Evolutionary conservation across 2,888 invertebrate genomes (phyloP), one percentile per base, ranked within the genome.

Genomic region (Drosophila atripex): DNA sequence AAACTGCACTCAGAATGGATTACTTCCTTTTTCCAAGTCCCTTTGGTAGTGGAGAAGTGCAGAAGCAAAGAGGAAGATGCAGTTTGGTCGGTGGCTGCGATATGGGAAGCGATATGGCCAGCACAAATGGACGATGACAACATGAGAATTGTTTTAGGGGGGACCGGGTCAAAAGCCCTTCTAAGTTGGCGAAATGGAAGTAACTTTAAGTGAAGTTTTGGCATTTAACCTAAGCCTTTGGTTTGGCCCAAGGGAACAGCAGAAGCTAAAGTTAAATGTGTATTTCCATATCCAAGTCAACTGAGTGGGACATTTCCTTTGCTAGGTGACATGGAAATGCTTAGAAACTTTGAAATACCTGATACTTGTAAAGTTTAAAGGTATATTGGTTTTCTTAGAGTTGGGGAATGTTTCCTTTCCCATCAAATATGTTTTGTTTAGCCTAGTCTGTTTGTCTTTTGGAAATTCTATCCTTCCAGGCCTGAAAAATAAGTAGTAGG

Each of bases 1-100:
- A 88, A 88, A 84, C 83, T 86, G 78, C 85, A 72, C 76, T 69
- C 70, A 86, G 87, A 88, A 84, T 88, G 84, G 88, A 84, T 88
- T 88, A 86, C 88, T 84, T 84, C 84, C 84, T 84, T 71, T 82
- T 23, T 51, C 41, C 49, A 46, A 59, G 47, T 52, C 71, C 61
- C 69, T 70, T 49, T 23, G 50, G 63, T 56, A 11, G 39, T 41
- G 39, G 52, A 51, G 54, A 56, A 64, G 28, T 6, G 12, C 14
- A 6, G 41, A 30, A 9, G 23, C 6, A 50, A 46, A 21, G 38
- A 45, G 28, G 43, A 30, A 52, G 49, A 41, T 41, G 39, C 39
- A 41, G 39, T 18, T 18, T 16, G 16, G 16, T 35, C 35, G 35
- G 35, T 35, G 35, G 28, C 46, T 23, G 16, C 11, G 57, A 59